These are phyloP conservation scores for Selenia dentaria DNA, from an alignment of 2,888 invertebrate genomes.

Conservation along the genomic window DNA sequence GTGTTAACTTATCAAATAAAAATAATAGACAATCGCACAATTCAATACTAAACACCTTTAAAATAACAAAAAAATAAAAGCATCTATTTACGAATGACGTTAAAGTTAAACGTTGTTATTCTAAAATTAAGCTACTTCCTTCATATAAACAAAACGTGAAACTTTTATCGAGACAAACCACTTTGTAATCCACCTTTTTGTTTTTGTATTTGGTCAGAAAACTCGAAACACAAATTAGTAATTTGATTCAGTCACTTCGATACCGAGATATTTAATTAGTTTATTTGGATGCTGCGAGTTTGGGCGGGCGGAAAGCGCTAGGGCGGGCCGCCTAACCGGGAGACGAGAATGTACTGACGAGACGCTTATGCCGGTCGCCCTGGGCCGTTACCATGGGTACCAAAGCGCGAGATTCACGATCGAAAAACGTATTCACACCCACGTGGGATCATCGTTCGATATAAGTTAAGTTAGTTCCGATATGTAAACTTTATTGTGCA, in stretches of 20 bases:
- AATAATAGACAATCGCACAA: too few species aligned
- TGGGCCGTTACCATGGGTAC: conserved; percentile 33
- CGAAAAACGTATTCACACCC: conserved; percentile 19
- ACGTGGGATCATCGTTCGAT: conserved; percentile 11
- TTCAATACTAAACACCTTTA: too few species aligned
- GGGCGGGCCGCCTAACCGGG: conserved; percentile 57
- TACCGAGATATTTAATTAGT: conserved; percentile 8
- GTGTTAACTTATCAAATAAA: too few species aligned
- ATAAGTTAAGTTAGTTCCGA: too few species aligned
- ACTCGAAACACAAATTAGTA: conserved; percentile 2
- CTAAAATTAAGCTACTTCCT: too few species aligned
- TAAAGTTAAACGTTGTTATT: too few species aligned
- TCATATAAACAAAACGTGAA: background rate
- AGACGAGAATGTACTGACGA: conserved; percentile 52
- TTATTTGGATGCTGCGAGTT: conserved; percentile 4
- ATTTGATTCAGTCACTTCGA: conserved; percentile 11
- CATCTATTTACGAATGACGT: too few species aligned
- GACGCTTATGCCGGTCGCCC: conserved; percentile 38
- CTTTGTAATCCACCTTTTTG: too few species aligned
- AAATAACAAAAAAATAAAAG: too few species aligned
- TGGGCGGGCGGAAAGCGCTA: conserved; percentile 36
- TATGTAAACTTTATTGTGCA: too few species aligned
- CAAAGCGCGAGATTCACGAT: conserved; percentile 28
- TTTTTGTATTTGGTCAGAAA: background rate
- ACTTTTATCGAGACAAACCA: background rate